Evolutionary conservation across 2,888 invertebrate species (phyloP), one percentile per base, ranked within the genome.

Genomic region (Tetrapedia diversipes): DNA sequence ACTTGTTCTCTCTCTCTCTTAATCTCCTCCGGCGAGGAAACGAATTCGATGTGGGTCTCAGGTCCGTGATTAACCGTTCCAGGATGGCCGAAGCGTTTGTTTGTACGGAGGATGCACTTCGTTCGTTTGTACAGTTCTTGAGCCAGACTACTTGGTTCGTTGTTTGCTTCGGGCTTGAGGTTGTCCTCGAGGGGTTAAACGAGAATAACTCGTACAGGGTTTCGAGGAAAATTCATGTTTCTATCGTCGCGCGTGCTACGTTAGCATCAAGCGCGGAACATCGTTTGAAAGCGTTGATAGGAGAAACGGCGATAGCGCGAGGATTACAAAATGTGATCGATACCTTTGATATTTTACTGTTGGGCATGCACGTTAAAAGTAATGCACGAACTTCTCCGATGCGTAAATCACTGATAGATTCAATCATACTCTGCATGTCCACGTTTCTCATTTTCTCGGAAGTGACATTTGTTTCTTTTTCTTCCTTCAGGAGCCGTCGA

Each of bases 301-400:
- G 11, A 34, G 24, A 45, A 24, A 41, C 10, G 27, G 22, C n/a
- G 10, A n/a, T 39, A 4, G 10, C 24, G 19, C 59, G 59, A 59
- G 14, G 6, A 43, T 4, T 16, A 47, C 22, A 29, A 29, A 19
- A 22, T 41, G 11, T 3, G 14, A 29, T 37, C 24, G 29, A 65
- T 49, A 39, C n/a, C 39, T 22, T 41, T 16, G 51, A 54, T 60
- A 45, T 41, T 61, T 37, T 16, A 63, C 63, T 39, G 59, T 41
- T 60, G 60, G 47, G 73, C 65, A 60, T 75, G 74, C 74, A 56
- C 72, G 72, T 54, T 60, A 53, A 37, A 22, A 72, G 19, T 49
- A 45, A 54, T 39, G 65, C 60, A 72, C 70, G 53, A 61, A 39
- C 41, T 27, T 32, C 32, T 64, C 56, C 41, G 49, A 56, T 56